Percentiles rank a stretch among this genome's conserved stretches.
phyloP scores from a whole-genome alignment of 1,140 invertebrate species.

The Pristionchus pacificus region DNA sequence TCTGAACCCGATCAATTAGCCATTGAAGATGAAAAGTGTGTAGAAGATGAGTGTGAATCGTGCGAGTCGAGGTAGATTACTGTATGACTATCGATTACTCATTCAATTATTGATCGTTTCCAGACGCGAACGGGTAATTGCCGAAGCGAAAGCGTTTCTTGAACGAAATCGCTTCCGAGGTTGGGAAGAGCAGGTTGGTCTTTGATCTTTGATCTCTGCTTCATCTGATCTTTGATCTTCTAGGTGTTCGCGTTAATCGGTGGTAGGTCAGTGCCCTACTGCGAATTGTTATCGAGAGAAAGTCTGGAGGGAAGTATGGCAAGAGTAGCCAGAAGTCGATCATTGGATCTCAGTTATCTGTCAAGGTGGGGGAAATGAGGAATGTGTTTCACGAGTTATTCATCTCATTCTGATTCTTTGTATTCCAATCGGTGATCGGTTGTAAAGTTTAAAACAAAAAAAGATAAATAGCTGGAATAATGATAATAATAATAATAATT shows the following conservation, averaged over 20 bases:
- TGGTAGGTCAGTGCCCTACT: slow-evolving; percentile 9
- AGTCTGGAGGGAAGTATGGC: background rate
- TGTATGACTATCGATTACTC: too few relatives aligned
- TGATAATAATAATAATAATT: background rate
- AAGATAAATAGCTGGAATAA: background rate
- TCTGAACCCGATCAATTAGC: too few relatives aligned
- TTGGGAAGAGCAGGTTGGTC: slow-evolving; percentile 26
- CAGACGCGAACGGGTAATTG: slow-evolving; percentile 7
- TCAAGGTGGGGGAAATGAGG: slow-evolving; percentile 79
- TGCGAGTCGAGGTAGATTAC: too few relatives aligned
- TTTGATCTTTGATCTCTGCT: too few relatives aligned
- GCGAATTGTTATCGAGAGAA: slow-evolving; percentile 15
- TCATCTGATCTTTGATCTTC: slow-evolving; percentile 9
- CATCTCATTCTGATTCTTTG: background rate
- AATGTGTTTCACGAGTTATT: too few relatives aligned
- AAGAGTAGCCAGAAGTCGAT: slow-evolving; percentile 23
- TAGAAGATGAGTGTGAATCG: too few relatives aligned
- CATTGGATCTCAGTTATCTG: slow-evolving; percentile 69
- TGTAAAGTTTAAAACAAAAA: background rate
- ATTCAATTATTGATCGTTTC: too few relatives aligned
- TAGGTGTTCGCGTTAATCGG: background rate
- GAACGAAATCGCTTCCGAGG: slow-evolving; percentile 15
- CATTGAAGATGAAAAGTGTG: too few relatives aligned
- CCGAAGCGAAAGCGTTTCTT: slow-evolving; percentile 25
- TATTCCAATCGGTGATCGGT: slow-evolving; percentile 2